Percentiles rank a stretch among this genome's conserved stretches.
Evolutionary conservation across 1,140 invertebrate genomes (phyloP).

Genomic region (Capitella teleta): DNA sequence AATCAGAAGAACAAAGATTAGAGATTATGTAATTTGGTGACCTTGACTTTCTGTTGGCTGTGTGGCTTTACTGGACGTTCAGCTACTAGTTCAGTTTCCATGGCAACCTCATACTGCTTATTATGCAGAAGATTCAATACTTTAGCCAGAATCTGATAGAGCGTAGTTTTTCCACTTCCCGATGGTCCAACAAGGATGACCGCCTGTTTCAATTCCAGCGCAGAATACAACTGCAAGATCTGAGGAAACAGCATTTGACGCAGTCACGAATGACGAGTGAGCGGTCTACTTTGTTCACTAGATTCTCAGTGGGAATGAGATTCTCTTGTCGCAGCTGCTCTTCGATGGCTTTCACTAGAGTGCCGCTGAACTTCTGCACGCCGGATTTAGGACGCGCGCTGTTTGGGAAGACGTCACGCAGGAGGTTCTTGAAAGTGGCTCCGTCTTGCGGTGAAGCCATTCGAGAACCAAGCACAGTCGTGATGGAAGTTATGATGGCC

Average conservation of each 20-base stretch:
- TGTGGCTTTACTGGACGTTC: neutral
- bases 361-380: conserved; percentile 13
- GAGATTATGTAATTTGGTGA: neutral
- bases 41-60: conserved; percentile 3
- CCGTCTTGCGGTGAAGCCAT: conserved; percentile 20
- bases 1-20: too few species aligned
- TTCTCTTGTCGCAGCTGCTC: conserved; percentile 31
- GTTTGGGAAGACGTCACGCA: conserved; percentile 30
- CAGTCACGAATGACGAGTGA: neutral
- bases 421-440: neutral
- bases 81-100: neutral
- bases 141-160: conserved; percentile 21
- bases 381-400: conserved; percentile 14
- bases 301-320: conserved; percentile 19
- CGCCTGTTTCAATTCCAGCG: conserved; percentile 22
- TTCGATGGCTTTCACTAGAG: conserved; percentile 22
- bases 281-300: conserved; percentile 30
- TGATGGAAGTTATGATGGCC: conserved; percentile 24
- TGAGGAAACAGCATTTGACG: neutral
- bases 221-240: conserved; percentile 15
- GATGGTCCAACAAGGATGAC: conserved; percentile 30
- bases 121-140: conserved; percentile 35
- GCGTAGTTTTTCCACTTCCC: conserved; percentile 35
- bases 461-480: conserved; percentile 17
- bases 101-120: neutral